Base-by-base conservation (phyloP, 2,888 invertebrate genomes). In the Chrysomela aeneicollis region DNA sequence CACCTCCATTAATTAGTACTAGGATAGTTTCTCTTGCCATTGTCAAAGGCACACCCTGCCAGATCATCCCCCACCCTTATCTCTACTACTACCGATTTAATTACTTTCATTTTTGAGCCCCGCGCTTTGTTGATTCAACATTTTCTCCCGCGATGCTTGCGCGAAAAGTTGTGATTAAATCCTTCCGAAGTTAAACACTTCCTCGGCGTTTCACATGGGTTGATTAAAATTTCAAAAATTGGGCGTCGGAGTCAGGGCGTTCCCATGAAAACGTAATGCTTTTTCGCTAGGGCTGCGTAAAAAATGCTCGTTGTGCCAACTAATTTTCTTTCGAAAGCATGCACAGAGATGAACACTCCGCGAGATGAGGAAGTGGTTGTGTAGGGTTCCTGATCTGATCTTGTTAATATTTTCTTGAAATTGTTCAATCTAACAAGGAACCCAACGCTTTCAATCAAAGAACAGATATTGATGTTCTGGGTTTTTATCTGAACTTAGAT, bases 181-280 rank as follows among this genome's bases (percentile, higher is more conserved):
- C 57, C 55, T 51, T 37, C 57, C 42, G 17, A 52, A 60, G 37
- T 60, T 60, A 62, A 57, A 57, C 37, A 57, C 57, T 55, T 18
- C 26, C 18, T 12, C 49, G 51, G 26, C 22, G 50, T 62, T 62
- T 42, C 62, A 62, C 57, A 57, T 57, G 62, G 22, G 57, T 57
- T 55, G 51, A 57, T 62, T 57, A 57, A 62, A 62, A 50, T 55
- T 51, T 57, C 18, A 51, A 62, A 62, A 57, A 57, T 46, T 51
- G 55, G 35, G 17, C 17, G 42, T 15, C 10, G 19, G 49, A 22
- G 10, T 19, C 22, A 19, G 1, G n/a, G 49, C 49, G 19, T 19
- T 49, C 22, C 49, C 19, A 49, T 46, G 57, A 46, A 60, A 52
- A 52, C 12, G 35, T 22, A 53, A 53, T 59, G 49, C 59, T 17